phyloP scores from a whole-genome alignment of 2,888 invertebrate genomes.

The Idaea dimidiata region DNA sequence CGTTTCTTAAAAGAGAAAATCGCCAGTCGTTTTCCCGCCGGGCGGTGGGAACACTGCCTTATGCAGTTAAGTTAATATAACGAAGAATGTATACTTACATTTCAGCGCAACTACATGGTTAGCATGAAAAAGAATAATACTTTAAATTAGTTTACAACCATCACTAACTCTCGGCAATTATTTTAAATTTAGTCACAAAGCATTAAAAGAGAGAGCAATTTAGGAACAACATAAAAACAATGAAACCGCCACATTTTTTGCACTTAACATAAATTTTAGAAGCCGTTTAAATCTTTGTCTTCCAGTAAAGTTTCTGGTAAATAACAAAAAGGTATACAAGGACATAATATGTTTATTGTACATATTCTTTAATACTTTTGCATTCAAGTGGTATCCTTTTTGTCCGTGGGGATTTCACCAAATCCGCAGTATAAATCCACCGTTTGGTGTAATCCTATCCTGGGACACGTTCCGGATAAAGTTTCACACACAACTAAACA shows the following conservation, averaged over 20 bases:
- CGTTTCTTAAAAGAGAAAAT: no score
- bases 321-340: constrained; percentile 37
- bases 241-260: constrained; percentile 27
- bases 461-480: constrained; percentile 54
- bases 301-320: constrained; percentile 14
- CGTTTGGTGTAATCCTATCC: constrained; percentile 67
- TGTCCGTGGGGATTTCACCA: constrained; percentile 58
- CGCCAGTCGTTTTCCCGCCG: no score
- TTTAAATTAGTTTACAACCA: constrained; percentile 28
- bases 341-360: constrained; percentile 49
- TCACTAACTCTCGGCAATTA: constrained; percentile 9
- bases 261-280: background rate
- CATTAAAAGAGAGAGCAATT: constrained; percentile 6
- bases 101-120: constrained; percentile 62
- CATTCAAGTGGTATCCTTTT: constrained; percentile 54
- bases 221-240: constrained; percentile 8
- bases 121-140: constrained; percentile 59
- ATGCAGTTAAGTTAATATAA: constrained; percentile 7
- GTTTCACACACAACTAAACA: constrained; percentile 59
- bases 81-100: constrained; percentile 61
- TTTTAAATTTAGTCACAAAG: background rate
- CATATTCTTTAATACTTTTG: constrained; percentile 54
- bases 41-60: no score
- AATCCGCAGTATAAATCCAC: constrained; percentile 70
- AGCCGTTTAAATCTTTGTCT: background rate